Conservation (phyloP, 2,797 vertebrate species). For the Cyprinodon diabolis region DNA sequence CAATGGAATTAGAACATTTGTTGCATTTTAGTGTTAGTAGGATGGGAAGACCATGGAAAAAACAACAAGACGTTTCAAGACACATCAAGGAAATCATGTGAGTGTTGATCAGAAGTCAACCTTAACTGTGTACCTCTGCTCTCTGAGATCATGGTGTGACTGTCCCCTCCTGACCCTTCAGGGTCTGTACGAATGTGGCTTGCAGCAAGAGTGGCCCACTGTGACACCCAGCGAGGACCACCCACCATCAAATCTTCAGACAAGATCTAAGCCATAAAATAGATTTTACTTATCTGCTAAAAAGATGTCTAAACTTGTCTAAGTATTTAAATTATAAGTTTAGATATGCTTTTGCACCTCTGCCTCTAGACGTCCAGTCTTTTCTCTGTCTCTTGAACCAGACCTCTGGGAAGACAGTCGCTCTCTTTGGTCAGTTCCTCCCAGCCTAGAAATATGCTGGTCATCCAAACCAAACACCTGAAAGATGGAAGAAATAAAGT, state of each 20-base stretch:
- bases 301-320: background rate
- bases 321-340: background rate
- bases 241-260: constrained; percentile 85
- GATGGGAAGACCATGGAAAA: too few relatives aligned
- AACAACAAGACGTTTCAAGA: background rate
- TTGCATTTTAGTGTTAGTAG: too few relatives aligned
- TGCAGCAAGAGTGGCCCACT: constrained; percentile 96
- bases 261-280: constrained; percentile 64
- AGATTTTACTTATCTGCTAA: background rate
- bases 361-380: constrained; percentile 84
- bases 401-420: constrained; percentile 84
- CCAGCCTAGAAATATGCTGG: constrained; percentile 78
- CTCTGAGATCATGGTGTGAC: constrained; percentile 75
- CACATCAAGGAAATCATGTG: background rate
- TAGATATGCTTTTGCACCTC: constrained; percentile 76
- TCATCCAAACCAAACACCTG: constrained; percentile 94
- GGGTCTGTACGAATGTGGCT: constrained; percentile 92
- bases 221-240: constrained; percentile 93
- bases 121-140: constrained; percentile 84
- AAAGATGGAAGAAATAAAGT: constrained; percentile 20
- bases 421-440: constrained; percentile 77
- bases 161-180: constrained; percentile 86
- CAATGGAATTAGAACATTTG: too few relatives aligned
- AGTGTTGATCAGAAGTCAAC: background rate
- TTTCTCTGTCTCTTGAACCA: constrained; percentile 85